phyloP scores from a whole-genome alignment of 2,113 vertebrate genomes.

The Paramormyrops kingsleyae region DNA sequence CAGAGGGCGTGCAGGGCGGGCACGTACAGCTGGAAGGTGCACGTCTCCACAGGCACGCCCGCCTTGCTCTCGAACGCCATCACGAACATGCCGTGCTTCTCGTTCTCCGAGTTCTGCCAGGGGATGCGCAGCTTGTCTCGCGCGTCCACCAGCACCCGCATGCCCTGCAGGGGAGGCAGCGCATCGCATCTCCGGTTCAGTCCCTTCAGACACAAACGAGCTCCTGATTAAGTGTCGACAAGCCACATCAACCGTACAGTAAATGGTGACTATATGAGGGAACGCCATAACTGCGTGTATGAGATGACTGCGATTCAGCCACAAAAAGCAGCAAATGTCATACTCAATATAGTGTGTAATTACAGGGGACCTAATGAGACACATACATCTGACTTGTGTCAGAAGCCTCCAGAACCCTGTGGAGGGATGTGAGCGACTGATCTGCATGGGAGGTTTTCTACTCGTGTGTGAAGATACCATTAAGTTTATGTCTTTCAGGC shows the following conservation, averaged over 20 bases:
- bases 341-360: neutral
- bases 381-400: neutral
- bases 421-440: neutral
- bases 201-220: neutral
- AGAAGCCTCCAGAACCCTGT: neutral
- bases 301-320: neutral
- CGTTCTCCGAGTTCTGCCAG: conserved; percentile 90
- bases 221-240: neutral
- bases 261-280: neutral
- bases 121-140: conserved; percentile 88
- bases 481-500: neutral
- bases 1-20: conserved; percentile 61
- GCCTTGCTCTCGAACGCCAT: conserved; percentile 91
- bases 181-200: neutral
- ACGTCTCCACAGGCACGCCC: conserved; percentile 78
- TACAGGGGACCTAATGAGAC: neutral
- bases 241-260: conserved; percentile 1
- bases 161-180: conserved; percentile 63
- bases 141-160: conserved; percentile 87
- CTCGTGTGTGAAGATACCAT: conserved; percentile 13
- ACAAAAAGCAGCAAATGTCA: neutral
- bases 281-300: neutral
- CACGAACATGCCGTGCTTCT: conserved; percentile 94
- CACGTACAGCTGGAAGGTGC: conserved; percentile 69
- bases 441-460: conserved; percentile 6